Percentiles rank a stretch among this genome's conserved stretches.
Evolutionary conservation across 2,113 vertebrate genomes (phyloP).

Genomic region (Nannobrachium achirus): DNA sequence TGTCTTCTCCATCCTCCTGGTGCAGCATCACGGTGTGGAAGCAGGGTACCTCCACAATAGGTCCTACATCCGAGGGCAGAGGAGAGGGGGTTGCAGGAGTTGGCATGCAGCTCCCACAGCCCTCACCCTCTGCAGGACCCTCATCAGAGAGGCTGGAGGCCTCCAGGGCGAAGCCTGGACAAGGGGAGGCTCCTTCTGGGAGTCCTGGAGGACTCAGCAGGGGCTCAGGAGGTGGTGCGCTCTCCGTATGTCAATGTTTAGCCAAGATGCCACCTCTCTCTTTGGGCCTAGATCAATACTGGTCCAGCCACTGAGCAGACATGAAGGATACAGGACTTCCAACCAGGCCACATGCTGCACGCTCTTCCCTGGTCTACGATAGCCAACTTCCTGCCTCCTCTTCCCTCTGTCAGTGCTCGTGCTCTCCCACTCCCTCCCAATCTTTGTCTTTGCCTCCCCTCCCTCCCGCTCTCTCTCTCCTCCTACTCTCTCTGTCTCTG

Average conservation of each 20-base stretch:
- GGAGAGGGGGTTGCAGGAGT: conserved; percentile 36
- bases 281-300: conserved; percentile 6
- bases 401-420: too few relatives aligned
- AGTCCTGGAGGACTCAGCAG: conserved; percentile 15
- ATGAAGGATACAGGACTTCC: conserved; percentile 7
- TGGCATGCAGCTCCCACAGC: conserved; percentile 62
- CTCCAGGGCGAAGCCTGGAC: conserved; percentile 71
- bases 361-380: conserved; percentile 17
- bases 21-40: conserved; percentile 63
- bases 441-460: neutral
- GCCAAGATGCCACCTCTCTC: conserved; percentile 19
- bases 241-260: conserved; percentile 4
- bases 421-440: conserved; percentile 9
- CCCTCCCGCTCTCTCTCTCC: conserved; percentile 28
- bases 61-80: conserved; percentile 18
- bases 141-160: conserved; percentile 60
- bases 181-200: conserved; percentile 6
- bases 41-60: conserved; percentile 46
- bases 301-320: conserved; percentile 9
- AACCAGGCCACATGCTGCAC: conserved; percentile 22
- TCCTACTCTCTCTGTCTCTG: neutral
- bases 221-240: conserved; percentile 18
- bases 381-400: conserved; percentile 46
- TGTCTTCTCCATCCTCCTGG: conserved; percentile 58
- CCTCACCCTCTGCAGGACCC: conserved; percentile 67